phyloP scores from a whole-genome alignment of 2,888 invertebrate species.

The Cataglyphis altisquamis region DNA sequence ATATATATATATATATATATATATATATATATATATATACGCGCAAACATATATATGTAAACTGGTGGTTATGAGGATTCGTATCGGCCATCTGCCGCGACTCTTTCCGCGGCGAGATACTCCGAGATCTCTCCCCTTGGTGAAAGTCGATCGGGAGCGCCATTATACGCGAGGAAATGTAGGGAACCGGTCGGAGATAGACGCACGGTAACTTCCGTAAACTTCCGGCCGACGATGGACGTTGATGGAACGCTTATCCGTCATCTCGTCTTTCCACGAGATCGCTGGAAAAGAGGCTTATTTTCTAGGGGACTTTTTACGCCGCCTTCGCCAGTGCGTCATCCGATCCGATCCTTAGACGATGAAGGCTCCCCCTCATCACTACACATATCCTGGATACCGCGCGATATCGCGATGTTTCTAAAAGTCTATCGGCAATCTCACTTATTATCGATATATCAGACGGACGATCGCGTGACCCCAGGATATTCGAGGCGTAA shows the following conservation, averaged over 20 bases:
- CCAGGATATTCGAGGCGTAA: neutral
- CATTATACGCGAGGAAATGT: conserved; percentile 13
- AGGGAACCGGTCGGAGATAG: conserved; percentile 22
- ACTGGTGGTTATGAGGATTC: neutral
- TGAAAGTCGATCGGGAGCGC: too few relatives aligned
- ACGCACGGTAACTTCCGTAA: conserved; percentile 29
- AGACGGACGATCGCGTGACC: conserved; percentile 21
- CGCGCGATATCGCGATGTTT: conserved; percentile 10
- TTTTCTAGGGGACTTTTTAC: neutral
- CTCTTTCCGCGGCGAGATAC: neutral
- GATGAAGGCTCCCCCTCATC: neutral
- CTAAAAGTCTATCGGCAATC: conserved; percentile 18
- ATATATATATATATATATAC: neutral
- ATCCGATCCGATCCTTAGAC: neutral
- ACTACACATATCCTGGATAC: neutral
- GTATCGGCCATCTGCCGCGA: conserved; percentile 20
- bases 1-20: neutral
- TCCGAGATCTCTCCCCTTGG: conserved; percentile 5
- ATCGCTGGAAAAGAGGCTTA: conserved; percentile 6
- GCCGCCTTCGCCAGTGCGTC: neutral
- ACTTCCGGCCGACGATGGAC: conserved; percentile 55
- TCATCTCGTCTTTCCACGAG: conserved; percentile 44
- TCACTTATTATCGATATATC: conserved; percentile 41
- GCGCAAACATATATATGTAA: neutral
- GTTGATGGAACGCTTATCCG: conserved; percentile 49